Evolutionary conservation across 2,797 vertebrate species (phyloP).

Genomic region (Dallia pectoralis): DNA sequence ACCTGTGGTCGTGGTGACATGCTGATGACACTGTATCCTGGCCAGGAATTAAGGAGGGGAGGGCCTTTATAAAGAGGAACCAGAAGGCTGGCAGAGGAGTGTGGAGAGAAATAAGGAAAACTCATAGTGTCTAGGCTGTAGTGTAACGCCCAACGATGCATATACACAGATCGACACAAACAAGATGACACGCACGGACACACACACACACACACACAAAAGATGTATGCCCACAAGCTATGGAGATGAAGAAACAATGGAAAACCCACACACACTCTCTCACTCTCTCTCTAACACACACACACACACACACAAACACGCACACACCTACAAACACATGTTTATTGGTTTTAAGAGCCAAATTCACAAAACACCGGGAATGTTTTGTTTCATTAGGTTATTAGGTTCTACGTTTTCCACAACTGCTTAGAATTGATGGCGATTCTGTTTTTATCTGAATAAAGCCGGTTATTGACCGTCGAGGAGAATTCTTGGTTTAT

Average conservation of each 20-base stretch:
- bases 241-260: background rate
- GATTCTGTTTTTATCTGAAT: background rate
- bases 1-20: conserved; percentile 61
- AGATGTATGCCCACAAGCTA: background rate
- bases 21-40: conserved; percentile 49
- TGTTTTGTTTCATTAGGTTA: background rate
- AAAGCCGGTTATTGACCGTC: background rate
- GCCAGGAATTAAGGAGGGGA: conserved; percentile 59
- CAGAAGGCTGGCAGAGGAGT: conserved; percentile 1
- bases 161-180: background rate
- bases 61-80: conserved; percentile 35
- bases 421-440: background rate
- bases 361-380: background rate
- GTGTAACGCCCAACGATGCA: background rate
- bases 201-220: background rate
- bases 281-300: no score
- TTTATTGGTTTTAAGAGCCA: background rate
- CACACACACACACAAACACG: no score
- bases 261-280: background rate
- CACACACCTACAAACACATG: background rate
- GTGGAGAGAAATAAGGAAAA: background rate
- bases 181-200: background rate
- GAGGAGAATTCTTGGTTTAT: background rate
- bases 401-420: background rate
- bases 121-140: background rate